Percentiles rank a stretch among this genome's conserved stretches.
Conservation (phyloP, 2,888 invertebrate species). For the Tillus elongatus region DNA sequence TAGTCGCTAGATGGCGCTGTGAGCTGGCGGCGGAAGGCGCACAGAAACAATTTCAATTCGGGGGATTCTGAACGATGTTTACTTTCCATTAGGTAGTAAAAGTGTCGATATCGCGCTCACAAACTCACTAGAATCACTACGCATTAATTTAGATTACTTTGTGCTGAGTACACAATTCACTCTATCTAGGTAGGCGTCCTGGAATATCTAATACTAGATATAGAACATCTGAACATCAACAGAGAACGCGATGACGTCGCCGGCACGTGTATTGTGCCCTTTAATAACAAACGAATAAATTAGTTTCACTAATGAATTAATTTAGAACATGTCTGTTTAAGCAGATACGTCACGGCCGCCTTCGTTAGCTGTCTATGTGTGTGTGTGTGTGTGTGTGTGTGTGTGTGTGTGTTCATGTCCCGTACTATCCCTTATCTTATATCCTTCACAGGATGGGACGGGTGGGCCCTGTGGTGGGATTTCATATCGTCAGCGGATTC, state of each 20-base stretch:
- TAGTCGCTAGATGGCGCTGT: neutral
- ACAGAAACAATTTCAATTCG: conserved; percentile 34
- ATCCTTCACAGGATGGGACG: too few species aligned
- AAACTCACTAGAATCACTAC: conserved; percentile 36
- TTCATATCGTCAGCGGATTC: too few species aligned
- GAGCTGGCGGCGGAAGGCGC: neutral
- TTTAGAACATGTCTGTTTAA: too few species aligned
- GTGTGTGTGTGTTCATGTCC: too few species aligned
- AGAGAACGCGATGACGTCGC: too few species aligned
- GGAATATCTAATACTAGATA: conserved; percentile 7
- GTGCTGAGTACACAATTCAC: conserved; percentile 29
- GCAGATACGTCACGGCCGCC: neutral
- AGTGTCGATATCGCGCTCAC: conserved; percentile 38
- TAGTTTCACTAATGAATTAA: conserved; percentile 29
- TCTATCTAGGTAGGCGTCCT: conserved; percentile 15
- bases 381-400: too few species aligned
- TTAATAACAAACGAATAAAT: conserved; percentile 27
- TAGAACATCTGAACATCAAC: too few species aligned
- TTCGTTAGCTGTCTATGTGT: neutral
- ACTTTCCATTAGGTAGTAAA: conserved; percentile 40
- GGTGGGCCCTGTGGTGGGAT: too few species aligned
- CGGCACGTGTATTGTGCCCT: too few species aligned
- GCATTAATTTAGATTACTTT: conserved; percentile 38
- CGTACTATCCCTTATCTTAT: too few species aligned
- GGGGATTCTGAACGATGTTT: conserved; percentile 37